A percentile compares a stretch with the other conserved stretches of the same genome.
Conservation (phyloP, 1,140 invertebrate species). For the Hylaeus volcanicus region DNA sequence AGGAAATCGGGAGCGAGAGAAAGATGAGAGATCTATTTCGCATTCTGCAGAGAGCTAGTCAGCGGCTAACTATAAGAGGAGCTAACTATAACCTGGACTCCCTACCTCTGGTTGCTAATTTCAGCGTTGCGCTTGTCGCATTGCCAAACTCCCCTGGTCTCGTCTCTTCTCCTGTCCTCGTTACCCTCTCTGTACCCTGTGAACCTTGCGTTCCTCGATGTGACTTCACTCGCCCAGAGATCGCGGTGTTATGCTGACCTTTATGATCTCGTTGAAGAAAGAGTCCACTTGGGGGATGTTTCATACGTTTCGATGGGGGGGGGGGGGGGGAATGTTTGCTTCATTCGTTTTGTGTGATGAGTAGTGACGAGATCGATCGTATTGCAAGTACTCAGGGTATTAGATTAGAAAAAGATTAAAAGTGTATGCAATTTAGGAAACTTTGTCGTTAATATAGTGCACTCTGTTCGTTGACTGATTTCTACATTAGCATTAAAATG, state of each 20-base stretch:
- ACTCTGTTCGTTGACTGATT: too few species aligned
- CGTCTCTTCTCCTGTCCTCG: conserved; percentile 1
- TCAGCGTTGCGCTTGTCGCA: conserved; percentile 66
- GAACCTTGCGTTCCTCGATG: conserved; percentile 6
- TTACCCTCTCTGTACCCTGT: conserved; percentile 8
- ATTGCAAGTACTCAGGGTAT: too few species aligned
- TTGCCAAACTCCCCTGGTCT: conserved; percentile 64
- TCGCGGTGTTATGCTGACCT: conserved; percentile 10
- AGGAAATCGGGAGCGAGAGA: conserved; percentile 34
- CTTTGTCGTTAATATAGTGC: too few species aligned
- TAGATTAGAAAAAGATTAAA: too few species aligned
- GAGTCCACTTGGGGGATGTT: not conserved
- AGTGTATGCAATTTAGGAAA: too few species aligned
- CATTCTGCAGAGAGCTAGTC: conserved; percentile 73
- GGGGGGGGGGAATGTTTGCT: too few species aligned
- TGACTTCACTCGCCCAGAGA: conserved; percentile 4
- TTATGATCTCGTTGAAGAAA: not conserved
- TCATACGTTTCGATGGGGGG: not conserved
- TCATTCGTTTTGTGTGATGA: too few species aligned
- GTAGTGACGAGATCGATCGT: too few species aligned
- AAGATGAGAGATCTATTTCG: conserved; percentile 65
- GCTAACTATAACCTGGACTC: conserved; percentile 75
- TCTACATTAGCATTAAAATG: too few species aligned
- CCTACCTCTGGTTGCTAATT: conserved; percentile 71
- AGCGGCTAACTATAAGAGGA: conserved; percentile 72